Percentiles rank a stretch among this genome's conserved stretches.
These are phyloP conservation scores for Scaptomyza polygonia DNA, from an alignment of 2,888 invertebrate genomes.

Conservation along the genomic window DNA sequence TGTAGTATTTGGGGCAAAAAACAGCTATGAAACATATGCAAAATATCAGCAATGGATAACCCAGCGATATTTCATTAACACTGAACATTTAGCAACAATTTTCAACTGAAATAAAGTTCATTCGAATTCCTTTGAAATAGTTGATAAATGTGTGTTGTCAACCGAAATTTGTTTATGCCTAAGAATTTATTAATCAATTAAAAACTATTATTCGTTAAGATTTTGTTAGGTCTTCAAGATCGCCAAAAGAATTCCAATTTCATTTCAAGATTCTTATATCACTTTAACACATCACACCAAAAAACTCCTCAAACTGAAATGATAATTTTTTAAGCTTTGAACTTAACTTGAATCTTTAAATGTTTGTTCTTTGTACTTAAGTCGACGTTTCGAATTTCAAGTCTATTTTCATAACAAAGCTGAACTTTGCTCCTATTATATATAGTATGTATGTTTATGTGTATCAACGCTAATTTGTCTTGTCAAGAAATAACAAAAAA, in stretches of 20 bases:
- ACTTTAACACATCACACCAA: too few relatives aligned
- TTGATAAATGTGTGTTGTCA: background rate
- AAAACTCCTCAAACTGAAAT: background rate
- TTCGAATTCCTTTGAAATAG: background rate
- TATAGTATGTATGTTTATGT: background rate
- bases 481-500: background rate
- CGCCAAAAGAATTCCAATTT: too few relatives aligned
- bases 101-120: background rate
- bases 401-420: background rate
- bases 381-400: background rate
- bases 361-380: background rate
- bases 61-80: background rate
- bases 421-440: background rate
- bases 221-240: too few relatives aligned
- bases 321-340: background rate
- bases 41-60: background rate
- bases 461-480: background rate
- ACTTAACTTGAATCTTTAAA: background rate
- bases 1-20: background rate
- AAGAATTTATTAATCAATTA: background rate
- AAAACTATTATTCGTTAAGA: background rate
- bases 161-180: background rate
- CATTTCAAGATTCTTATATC: too few relatives aligned
- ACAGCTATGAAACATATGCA: background rate
- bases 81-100: background rate